Evolutionary conservation across 2,888 invertebrate genomes (phyloP).

Genomic region (Lasioglossum oenotherae): DNA sequence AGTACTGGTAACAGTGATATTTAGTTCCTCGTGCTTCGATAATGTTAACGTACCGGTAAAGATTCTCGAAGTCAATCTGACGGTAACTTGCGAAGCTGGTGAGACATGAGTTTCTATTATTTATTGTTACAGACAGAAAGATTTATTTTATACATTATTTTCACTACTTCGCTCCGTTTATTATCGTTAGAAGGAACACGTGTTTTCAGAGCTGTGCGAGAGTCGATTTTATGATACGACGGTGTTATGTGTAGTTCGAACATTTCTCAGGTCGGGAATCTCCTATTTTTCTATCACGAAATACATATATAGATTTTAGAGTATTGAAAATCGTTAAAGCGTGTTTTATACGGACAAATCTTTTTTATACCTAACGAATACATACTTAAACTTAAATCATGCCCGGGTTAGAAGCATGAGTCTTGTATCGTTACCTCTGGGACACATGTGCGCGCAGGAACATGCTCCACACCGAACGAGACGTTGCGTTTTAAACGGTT

Average conservation of each 20-base stretch:
- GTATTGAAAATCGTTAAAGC: not conserved
- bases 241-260: too few relatives aligned
- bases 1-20: not conserved
- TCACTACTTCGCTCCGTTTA: not conserved
- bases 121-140: not conserved
- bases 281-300: not conserved
- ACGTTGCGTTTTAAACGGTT: constrained; percentile 45
- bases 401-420: too few relatives aligned
- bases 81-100: too few relatives aligned
- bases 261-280: not conserved
- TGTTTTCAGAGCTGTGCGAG: not conserved
- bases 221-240: not conserved
- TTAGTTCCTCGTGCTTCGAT: not conserved
- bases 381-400: too few relatives aligned
- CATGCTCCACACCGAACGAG: constrained; percentile 26
- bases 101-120: not conserved
- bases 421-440: constrained; percentile 12
- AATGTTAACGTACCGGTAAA: not conserved
- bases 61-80: not conserved
- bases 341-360: not conserved
- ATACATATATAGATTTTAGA: too few relatives aligned
- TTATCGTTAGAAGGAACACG: not conserved
- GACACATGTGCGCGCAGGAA: not conserved
- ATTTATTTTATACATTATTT: not conserved
- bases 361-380: not conserved